Conservation (phyloP, 2,797 vertebrate species). For the Mus minutoides region DNA sequence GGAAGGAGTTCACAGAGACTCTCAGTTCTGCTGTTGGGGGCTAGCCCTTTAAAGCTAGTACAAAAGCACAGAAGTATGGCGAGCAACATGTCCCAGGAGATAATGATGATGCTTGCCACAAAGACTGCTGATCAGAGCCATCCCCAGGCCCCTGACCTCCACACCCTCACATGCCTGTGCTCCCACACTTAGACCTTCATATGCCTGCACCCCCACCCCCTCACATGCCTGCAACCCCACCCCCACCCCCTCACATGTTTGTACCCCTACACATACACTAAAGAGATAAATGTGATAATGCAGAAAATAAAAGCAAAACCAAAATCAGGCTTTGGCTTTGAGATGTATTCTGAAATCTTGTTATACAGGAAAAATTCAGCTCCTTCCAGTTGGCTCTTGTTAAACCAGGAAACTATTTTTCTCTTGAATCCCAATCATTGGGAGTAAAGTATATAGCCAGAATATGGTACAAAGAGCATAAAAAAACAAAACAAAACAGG, state of each 20-base stretch:
- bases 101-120: not conserved
- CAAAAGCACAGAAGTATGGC: too few relatives aligned
- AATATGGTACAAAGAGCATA: not conserved
- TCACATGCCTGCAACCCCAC: too few relatives aligned
- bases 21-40: not conserved
- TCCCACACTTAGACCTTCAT: too few relatives aligned
- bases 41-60: not conserved
- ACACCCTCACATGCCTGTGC: not conserved
- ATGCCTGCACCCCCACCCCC: too few relatives aligned
- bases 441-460: not conserved
- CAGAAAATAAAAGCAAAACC: not conserved
- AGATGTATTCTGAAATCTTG: constrained; percentile 12
- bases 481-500: not conserved
- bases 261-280: not conserved
- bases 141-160: not conserved
- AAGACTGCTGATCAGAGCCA: not conserved
- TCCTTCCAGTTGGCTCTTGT: not conserved
- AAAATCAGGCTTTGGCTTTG: not conserved
- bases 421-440: constrained; percentile 4
- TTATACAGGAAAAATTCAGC: not conserved
- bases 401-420: not conserved
- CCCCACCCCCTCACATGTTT: too few relatives aligned
- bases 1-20: not conserved
- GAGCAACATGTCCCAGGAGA: not conserved
- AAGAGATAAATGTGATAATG: not conserved